These are phyloP conservation scores for Ptychadena robeensis DNA, from an alignment of 2,797 vertebrate genomes.

Conservation along the genomic window DNA sequence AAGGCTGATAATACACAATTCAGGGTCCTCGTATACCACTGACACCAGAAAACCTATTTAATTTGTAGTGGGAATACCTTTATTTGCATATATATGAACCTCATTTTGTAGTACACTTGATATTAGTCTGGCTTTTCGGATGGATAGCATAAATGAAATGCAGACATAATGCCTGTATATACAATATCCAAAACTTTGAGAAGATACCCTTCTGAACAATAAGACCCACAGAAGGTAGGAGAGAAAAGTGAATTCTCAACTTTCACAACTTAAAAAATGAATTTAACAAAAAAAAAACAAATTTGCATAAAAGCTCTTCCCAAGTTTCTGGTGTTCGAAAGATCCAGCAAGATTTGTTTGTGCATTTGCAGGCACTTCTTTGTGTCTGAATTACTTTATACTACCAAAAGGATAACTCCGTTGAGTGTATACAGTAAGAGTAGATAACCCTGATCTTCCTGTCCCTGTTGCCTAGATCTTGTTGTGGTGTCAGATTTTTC, in stretches of 20 bases:
- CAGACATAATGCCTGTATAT: not conserved
- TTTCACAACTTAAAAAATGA: no score
- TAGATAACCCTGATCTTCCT: not conserved
- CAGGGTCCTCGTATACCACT: conserved; percentile 5
- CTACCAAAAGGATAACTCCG: not conserved
- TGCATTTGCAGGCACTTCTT: not conserved
- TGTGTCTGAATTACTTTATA: not conserved
- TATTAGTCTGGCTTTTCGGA: not conserved
- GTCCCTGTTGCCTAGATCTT: not conserved
- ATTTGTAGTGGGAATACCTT: not conserved
- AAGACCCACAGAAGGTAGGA: not conserved
- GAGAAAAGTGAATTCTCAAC: not conserved
- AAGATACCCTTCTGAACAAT: not conserved
- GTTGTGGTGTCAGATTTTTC: not conserved
- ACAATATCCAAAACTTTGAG: not conserved
- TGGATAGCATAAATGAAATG: not conserved
- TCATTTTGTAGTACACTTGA: not conserved
- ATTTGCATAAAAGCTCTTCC: not conserved
- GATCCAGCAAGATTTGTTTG: not conserved
- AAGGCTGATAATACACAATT: conserved; percentile 7
- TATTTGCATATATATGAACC: conserved; percentile 33
- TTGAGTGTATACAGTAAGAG: not conserved
- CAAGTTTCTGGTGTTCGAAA: not conserved
- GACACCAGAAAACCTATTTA: conserved; percentile 5
- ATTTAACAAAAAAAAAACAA: no score